These are phyloP conservation scores for Sphyrna mokarran DNA, from an alignment of 2,113 vertebrate genomes.

Conservation along the genomic window DNA sequence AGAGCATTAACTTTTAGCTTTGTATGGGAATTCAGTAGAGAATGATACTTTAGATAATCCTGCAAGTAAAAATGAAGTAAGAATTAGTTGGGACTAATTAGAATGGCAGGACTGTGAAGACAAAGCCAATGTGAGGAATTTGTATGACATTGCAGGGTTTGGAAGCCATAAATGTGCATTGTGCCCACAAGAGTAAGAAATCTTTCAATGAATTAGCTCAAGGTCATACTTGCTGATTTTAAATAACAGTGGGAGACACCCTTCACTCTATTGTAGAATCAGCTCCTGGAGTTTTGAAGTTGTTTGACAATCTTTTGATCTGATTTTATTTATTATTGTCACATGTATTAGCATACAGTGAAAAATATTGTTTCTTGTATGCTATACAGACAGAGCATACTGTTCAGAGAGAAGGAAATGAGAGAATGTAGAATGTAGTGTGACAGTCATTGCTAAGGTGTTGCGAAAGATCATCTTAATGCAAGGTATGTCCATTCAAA, in stretches of 20 bases:
- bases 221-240: neutral
- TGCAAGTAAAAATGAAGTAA: neutral
- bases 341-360: too few species aligned
- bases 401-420: too few species aligned
- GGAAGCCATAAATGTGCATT: too few species aligned
- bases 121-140: neutral
- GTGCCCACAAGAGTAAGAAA: neutral
- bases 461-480: too few species aligned
- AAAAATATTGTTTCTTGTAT: too few species aligned
- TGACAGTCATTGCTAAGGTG: too few species aligned
- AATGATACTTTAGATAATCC: neutral
- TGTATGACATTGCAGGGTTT: neutral
- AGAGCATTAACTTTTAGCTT: neutral
- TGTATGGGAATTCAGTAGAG: neutral
- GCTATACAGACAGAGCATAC: too few species aligned
- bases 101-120: neutral
- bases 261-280: neutral
- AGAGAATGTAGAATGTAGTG: too few species aligned
- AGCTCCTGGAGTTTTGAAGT: neutral
- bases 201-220: neutral
- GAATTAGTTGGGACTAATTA: neutral
- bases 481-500: too few species aligned
- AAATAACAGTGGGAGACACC: neutral
- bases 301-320: neutral
- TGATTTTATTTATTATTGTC: too few species aligned